Conservation (phyloP, 2,797 vertebrate species). For the Rhinella marina region DNA sequence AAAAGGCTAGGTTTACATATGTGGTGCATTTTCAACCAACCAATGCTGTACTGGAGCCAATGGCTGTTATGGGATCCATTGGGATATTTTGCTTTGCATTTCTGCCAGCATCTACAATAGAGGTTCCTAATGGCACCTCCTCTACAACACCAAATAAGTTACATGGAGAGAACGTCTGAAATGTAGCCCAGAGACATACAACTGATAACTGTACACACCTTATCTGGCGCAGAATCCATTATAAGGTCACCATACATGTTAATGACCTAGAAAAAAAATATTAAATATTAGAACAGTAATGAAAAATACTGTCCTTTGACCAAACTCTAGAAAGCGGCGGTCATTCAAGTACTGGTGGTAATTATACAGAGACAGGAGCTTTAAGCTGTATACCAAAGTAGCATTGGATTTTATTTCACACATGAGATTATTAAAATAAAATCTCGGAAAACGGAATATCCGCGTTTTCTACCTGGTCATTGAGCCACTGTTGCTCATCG, state of each 20-base stretch:
- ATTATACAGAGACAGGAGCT: no score
- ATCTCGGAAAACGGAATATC: neutral
- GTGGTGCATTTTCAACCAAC: no score
- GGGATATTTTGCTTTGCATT: no score
- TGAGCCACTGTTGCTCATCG: constrained; percentile 98
- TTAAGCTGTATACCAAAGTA: neutral
- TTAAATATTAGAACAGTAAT: neutral
- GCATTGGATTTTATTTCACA: neutral
- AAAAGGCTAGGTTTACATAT: no score
- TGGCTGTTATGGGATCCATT: no score
- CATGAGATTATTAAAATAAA: neutral
- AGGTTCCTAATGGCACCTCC: no score
- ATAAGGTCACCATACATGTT: constrained; percentile 99
- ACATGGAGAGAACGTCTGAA: neutral
- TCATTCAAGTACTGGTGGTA: neutral
- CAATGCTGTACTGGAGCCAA: no score
- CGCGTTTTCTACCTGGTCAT: constrained; percentile 87
- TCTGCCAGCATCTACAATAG: no score
- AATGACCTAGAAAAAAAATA: constrained; percentile 83
- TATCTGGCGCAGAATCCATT: constrained; percentile 94
- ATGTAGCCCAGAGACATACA: neutral
- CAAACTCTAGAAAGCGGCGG: no score
- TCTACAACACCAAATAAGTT: neutral
- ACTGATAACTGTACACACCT: constrained; percentile 74
- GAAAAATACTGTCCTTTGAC: neutral